A percentile compares a stretch with the other conserved stretches of the same genome.
Conservation (phyloP, 2,113 vertebrate species). For the Brachyhypopomus occidentalis region DNA sequence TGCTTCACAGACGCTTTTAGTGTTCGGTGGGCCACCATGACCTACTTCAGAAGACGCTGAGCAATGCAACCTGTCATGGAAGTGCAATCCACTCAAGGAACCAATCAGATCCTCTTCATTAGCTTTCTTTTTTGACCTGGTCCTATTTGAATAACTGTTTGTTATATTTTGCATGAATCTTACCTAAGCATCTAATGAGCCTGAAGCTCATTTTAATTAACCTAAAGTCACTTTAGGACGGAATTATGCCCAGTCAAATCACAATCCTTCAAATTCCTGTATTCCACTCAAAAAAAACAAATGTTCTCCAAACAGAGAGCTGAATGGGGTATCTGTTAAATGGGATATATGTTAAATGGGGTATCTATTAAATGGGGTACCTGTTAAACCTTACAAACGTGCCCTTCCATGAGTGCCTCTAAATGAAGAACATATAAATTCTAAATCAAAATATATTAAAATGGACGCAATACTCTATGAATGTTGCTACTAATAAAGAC, state of each 20-base stretch:
- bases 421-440: not conserved
- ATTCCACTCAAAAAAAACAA: not conserved
- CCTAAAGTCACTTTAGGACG: not conserved
- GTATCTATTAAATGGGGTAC: slow-evolving; percentile 11
- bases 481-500: slow-evolving; percentile 8
- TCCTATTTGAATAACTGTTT: not conserved
- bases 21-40: slow-evolving; percentile 15
- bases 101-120: not conserved
- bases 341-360: no score
- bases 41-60: slow-evolving; percentile 22
- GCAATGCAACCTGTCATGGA: slow-evolving; percentile 17
- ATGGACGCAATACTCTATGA: not conserved
- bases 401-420: slow-evolving; percentile 14
- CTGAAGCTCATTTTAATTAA: not conserved
- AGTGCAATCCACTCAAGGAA: not conserved
- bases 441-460: slow-evolving; percentile 3
- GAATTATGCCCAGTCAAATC: not conserved
- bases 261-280: not conserved
- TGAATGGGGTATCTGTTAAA: slow-evolving; percentile 40
- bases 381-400: slow-evolving; percentile 26
- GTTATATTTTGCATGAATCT: not conserved
- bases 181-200: not conserved
- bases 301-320: not conserved
- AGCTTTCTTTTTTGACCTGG: not conserved
- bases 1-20: slow-evolving; percentile 26